A percentile compares a stretch with the other conserved stretches of the same genome.
Conservation (phyloP, 2,113 vertebrate genomes). For the Grantiella picta region DNA sequence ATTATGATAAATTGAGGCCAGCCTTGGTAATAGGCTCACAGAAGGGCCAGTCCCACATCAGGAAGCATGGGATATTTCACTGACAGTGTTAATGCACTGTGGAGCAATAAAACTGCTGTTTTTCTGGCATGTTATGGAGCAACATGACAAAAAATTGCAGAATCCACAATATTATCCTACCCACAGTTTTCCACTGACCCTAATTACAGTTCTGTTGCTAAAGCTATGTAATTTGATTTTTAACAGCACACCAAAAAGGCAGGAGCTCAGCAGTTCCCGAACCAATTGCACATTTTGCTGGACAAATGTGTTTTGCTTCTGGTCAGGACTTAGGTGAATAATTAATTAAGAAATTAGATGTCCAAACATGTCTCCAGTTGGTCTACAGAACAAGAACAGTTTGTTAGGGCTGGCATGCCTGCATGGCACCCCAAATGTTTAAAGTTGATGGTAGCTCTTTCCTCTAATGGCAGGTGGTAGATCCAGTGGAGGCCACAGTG, state of each 20-base stretch:
- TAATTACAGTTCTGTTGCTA: constrained; percentile 55
- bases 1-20: not conserved
- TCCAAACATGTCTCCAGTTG: not conserved
- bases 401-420: not conserved
- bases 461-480: not conserved
- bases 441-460: not conserved
- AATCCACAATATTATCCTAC: constrained; percentile 11
- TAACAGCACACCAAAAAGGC: constrained; percentile 35
- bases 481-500: not conserved
- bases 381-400: not conserved
- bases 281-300: constrained; percentile 10
- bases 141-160: constrained; percentile 47
- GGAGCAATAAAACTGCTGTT: not conserved
- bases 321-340: not conserved
- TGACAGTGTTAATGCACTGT: not conserved
- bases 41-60: not conserved
- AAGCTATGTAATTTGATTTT: constrained; percentile 51
- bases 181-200: constrained; percentile 26
- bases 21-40: not conserved
- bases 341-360: not conserved
- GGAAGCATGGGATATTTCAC: not conserved
- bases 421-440: not conserved
- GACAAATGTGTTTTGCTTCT: constrained; percentile 16
- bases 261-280: constrained; percentile 28
- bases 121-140: not conserved